Evolutionary conservation across 2,797 vertebrate genomes (phyloP).

Genomic region (Gymnothorax reevesii): DNA sequence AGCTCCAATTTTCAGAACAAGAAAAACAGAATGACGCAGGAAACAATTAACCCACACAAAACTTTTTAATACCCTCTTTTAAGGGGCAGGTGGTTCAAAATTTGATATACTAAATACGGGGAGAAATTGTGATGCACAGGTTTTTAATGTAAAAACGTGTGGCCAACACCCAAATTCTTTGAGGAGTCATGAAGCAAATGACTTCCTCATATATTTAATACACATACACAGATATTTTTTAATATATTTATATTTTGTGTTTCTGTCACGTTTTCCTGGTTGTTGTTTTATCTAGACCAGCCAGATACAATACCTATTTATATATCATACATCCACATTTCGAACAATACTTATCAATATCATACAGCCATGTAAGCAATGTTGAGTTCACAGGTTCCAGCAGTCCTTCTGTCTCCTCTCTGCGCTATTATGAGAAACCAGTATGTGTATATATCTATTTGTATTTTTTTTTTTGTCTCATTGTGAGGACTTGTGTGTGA

Average conservation of each 20-base stretch:
- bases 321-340: constrained; percentile 78
- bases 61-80: too few relatives aligned
- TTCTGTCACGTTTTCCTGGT: constrained; percentile 28
- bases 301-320: constrained; percentile 91
- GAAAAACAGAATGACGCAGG: too few relatives aligned
- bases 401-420: constrained; percentile 56
- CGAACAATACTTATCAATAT: constrained; percentile 83
- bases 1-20: too few relatives aligned
- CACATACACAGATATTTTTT: constrained; percentile 82
- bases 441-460: constrained; percentile 65
- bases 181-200: constrained; percentile 80
- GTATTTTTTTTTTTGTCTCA: constrained; percentile 28
- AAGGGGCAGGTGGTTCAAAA: too few relatives aligned
- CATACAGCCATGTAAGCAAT: constrained; percentile 64
- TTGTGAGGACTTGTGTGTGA: constrained; percentile 71
- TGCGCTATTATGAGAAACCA: constrained; percentile 61
- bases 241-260: constrained; percentile 79
- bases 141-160: constrained; percentile 94
- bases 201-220: constrained; percentile 83
- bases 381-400: constrained; percentile 56
- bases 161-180: constrained; percentile 77
- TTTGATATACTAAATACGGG: too few relatives aligned
- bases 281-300: constrained; percentile 90
- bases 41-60: too few relatives aligned
- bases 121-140: constrained; percentile 61